These are phyloP conservation scores for Arctocebus calabarensis DNA, from an alignment of 2,797 vertebrate genomes.

Conservation along the genomic window DNA sequence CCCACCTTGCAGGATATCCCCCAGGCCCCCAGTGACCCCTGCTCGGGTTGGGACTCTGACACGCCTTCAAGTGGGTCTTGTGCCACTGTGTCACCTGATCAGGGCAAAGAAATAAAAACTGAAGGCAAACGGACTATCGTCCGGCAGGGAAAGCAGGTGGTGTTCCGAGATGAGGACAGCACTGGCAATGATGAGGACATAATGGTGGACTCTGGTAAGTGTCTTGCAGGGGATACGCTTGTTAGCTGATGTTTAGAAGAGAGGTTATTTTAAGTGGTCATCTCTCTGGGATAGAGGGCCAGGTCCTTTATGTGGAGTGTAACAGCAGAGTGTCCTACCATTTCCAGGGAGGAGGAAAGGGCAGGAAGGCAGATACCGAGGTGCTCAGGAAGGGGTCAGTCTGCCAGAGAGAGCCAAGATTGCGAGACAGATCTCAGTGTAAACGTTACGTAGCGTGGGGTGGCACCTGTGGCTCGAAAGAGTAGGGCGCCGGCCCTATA, in stretches of 20 bases:
- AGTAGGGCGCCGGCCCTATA: too few relatives aligned
- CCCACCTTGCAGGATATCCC: conserved; percentile 84
- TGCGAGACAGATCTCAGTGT: too few relatives aligned
- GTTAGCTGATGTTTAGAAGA: rapidly evolving
- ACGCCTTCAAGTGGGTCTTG: conserved; percentile 86
- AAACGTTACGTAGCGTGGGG: rapidly evolving
- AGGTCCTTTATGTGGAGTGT: not conserved
- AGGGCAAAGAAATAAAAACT: conserved; percentile 86
- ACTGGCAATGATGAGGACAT: conserved; percentile 98
- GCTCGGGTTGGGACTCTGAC: conserved; percentile 88
- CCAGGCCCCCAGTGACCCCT: conserved; percentile 81
- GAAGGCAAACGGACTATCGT: conserved; percentile 94
- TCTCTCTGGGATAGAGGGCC: not conserved
- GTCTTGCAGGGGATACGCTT: rapidly evolving
- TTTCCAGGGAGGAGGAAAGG: not conserved
- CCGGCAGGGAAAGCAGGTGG: conserved; percentile 98
- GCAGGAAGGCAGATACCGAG: rapidly evolving
- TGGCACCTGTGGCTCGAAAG: too few relatives aligned
- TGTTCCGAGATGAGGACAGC: conserved; percentile 97
- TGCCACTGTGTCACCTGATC: conserved; percentile 77
- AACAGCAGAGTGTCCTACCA: too few relatives aligned
- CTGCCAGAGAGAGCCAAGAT: not conserved
- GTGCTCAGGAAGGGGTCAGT: not conserved
- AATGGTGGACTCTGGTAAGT: conserved; percentile 98
- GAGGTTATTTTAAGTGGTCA: not conserved